Conservation (phyloP, 1,140 invertebrate genomes). For the Orussus abietinus region DNA sequence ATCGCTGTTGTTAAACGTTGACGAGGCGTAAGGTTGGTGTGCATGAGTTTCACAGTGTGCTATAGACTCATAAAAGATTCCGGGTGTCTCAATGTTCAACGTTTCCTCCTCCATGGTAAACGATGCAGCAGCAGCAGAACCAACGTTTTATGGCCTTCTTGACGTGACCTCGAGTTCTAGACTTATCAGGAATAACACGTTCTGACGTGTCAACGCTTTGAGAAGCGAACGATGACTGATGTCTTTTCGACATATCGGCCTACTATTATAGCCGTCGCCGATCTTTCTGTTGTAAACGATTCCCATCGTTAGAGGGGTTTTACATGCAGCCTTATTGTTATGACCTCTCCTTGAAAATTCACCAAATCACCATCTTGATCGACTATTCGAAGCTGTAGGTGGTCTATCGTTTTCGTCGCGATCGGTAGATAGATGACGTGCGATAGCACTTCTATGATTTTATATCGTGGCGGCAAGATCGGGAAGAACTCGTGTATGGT, state of each 20-base stretch:
- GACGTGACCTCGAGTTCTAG: constrained; percentile 14
- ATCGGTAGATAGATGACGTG: constrained; percentile 20
- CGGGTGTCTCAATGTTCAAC: constrained; percentile 20
- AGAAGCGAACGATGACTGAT: constrained; percentile 14
- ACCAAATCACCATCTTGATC: constrained; percentile 22
- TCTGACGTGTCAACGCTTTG: constrained; percentile 18
- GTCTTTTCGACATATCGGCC: constrained; percentile 4
- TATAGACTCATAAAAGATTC: constrained; percentile 29
- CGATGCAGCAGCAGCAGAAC: neutral
- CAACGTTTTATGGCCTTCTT: constrained; percentile 3
- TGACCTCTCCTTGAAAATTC: constrained; percentile 19
- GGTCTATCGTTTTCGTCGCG: constrained; percentile 8
- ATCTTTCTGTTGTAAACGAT: constrained; percentile 8
- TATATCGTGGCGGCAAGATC: constrained; percentile 25
- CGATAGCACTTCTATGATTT: constrained; percentile 27
- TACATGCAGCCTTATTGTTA: constrained; percentile 29
- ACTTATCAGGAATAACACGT: constrained; percentile 18
- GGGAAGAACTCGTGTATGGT: constrained; percentile 24
- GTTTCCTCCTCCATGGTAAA: constrained; percentile 17
- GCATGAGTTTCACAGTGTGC: constrained; percentile 36
- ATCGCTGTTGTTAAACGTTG: constrained; percentile 36
- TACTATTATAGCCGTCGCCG: too few species aligned
- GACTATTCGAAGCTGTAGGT: constrained; percentile 14
- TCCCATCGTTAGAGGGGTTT: constrained; percentile 11
- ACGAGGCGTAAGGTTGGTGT: constrained; percentile 34